Evolutionary conservation across 1,140 invertebrate genomes (phyloP).

Genomic region (Hestina assimilis): DNA sequence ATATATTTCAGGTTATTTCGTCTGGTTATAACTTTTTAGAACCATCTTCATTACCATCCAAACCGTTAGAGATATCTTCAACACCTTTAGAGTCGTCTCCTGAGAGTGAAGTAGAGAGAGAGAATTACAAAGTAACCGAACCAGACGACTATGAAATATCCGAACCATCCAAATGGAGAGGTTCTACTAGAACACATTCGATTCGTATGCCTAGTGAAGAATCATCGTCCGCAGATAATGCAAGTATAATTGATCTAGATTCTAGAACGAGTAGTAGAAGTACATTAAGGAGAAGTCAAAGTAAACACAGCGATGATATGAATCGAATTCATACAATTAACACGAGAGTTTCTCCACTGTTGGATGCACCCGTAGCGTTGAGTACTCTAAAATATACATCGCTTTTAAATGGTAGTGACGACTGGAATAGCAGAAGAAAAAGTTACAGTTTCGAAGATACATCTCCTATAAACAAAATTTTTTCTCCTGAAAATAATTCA

Average conservation of each 20-base stretch:
- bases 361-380: slow-evolving; percentile 57
- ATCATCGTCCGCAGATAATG: slow-evolving; percentile 57
- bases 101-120: slow-evolving; percentile 47
- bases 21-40: slow-evolving; percentile 63
- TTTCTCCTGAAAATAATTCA: slow-evolving; percentile 69
- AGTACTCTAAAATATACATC: slow-evolving; percentile 72
- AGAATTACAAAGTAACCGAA: slow-evolving; percentile 74
- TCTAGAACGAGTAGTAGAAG: slow-evolving; percentile 47
- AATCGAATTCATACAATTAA: slow-evolving; percentile 45
- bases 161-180: slow-evolving; percentile 79
- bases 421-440: slow-evolving; percentile 84
- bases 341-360: slow-evolving; percentile 48
- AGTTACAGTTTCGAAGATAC: slow-evolving; percentile 87
- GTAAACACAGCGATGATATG: slow-evolving; percentile 31
- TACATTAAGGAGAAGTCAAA: slow-evolving; percentile 43
- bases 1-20: slow-evolving; percentile 70
- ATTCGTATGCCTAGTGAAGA: slow-evolving; percentile 80
- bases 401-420: slow-evolving; percentile 74
- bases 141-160: slow-evolving; percentile 71
- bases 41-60: slow-evolving; percentile 44
- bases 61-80: slow-evolving; percentile 68
- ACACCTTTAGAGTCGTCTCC: slow-evolving; percentile 55
- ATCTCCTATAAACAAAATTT: slow-evolving; percentile 60
- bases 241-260: slow-evolving; percentile 77
- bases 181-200: slow-evolving; percentile 80